Evolutionary conservation across 2,113 vertebrate species (phyloP), one percentile per base, ranked within the genome.

Genomic region (Ictalurus furcatus): DNA sequence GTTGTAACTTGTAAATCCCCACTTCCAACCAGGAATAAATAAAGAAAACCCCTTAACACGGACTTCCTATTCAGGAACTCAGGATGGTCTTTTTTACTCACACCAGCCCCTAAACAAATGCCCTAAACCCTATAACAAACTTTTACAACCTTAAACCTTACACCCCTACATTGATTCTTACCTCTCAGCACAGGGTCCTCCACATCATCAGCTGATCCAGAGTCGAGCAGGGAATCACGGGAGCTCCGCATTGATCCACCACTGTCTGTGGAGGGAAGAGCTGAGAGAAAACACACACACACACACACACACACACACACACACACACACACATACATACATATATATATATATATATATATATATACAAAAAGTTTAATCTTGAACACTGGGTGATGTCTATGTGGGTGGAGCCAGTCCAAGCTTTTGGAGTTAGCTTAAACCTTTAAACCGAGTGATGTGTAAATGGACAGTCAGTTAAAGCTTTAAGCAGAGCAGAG

Each of bases 161-260:
- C 63, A 79, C 23, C 4, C 84, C 13, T 25, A 83, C 56, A 83
- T n/a, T 25, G 58, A 82, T 4, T 79, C 52, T 30, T 96, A 99
- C 98, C 98, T 97, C 79, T 95, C 44, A 98, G 95, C 93, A 98
- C 97, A 0, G 96, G 96, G 88, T 98, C 97, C 87, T 98, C 97
- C 93, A 97, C 95, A 61, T 98, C 98, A 83, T 98, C 97, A 0
- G 94, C 94, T 0, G 98, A 99, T 89, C 96, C 97, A 0, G 97
- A 98, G 93, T 99, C 98, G 30, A 93, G 93, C 86, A 94, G 92
- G 2, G 98, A 99, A 92, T 97, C 97, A 0, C 93, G 97, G 40
- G 97, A 99, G 92, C 97, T 97, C 92, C 96, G 96, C 89, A 96
- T 96, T 85, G 97, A 99, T 85, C 96, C 97, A 11, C 96, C 96